Evolutionary conservation across 2,113 vertebrate species (phyloP).

Genomic region (Mus spicilegus): DNA sequence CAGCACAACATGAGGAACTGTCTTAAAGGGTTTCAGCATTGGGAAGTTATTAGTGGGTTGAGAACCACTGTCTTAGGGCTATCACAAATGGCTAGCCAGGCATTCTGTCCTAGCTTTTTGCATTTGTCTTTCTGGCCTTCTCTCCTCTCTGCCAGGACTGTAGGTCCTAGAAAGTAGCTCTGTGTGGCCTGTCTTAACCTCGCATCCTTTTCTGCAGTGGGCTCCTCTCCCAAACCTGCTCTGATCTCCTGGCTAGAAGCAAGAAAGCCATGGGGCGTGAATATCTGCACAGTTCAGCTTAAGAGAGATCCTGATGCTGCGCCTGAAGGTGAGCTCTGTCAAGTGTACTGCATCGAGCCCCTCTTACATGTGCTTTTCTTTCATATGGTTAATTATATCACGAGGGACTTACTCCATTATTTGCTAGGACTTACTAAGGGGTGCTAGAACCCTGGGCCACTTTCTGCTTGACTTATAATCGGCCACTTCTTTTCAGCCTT

Average conservation of each 20-base stretch:
- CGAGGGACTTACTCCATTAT: background rate
- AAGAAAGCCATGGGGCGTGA: slow-evolving; percentile 68
- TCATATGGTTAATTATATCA: background rate
- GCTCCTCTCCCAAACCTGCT: slow-evolving; percentile 70
- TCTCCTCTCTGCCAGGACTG: background rate
- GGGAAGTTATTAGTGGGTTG: background rate
- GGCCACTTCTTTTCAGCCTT: background rate
- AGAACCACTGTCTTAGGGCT: background rate
- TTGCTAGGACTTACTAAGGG: background rate
- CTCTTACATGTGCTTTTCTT: background rate
- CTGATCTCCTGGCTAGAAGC: slow-evolving; percentile 79
- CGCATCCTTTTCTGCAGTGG: slow-evolving; percentile 61
- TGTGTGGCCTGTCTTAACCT: background rate
- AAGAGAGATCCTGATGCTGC: background rate
- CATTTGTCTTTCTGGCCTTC: background rate
- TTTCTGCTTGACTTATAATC: background rate
- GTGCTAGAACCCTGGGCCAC: background rate
- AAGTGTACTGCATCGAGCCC: background rate
- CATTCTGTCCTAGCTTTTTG: background rate
- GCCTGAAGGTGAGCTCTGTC: slow-evolving; percentile 64
- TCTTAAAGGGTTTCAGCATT: background rate
- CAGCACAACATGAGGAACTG: background rate
- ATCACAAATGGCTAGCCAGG: background rate
- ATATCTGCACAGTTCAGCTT: background rate
- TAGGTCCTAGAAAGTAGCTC: background rate